Percentiles rank a stretch among this genome's conserved stretches.
Conservation (phyloP, 2,888 invertebrate species). For the Celastrina argiolus region DNA sequence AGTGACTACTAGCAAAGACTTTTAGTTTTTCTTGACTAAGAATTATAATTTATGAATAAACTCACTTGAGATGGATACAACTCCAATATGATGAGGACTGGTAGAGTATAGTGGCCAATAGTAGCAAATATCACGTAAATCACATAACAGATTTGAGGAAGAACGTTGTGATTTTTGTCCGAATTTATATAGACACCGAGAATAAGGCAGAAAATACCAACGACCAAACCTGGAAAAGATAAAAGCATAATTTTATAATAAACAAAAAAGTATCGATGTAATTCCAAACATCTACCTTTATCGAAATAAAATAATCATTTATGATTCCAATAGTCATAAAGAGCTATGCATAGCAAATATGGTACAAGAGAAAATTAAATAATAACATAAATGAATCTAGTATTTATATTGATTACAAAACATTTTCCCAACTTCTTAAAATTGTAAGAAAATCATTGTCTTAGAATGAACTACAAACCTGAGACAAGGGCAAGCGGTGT, state of each 20-base stretch:
- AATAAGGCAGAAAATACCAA: constrained; percentile 38
- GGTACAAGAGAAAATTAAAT: no score
- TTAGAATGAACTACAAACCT: constrained; percentile 37
- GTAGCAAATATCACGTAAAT: constrained; percentile 44
- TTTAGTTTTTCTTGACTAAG: no score
- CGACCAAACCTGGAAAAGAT: constrained; percentile 44
- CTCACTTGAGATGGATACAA: constrained; percentile 57
- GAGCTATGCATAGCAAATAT: no score
- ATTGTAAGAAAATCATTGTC: no score
- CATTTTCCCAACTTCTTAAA: no score
- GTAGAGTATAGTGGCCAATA: constrained; percentile 51
- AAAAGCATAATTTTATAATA: not conserved
- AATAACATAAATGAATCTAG: no score
- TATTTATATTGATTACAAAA: no score
- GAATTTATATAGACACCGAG: constrained; percentile 38
- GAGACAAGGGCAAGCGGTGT: constrained; percentile 47
- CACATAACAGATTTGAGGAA: constrained; percentile 44
- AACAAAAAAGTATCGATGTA: not conserved
- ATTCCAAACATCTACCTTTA: no score
- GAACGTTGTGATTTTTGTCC: constrained; percentile 29
- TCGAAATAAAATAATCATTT: no score
- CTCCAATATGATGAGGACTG: constrained; percentile 52
- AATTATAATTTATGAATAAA: not conserved
- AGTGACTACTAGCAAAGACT: no score
- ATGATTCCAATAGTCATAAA: no score